Percentiles rank a stretch among this genome's conserved stretches.
Evolutionary conservation across 2,113 vertebrate genomes (phyloP).

Genomic region (Aviceda subcristata): DNA sequence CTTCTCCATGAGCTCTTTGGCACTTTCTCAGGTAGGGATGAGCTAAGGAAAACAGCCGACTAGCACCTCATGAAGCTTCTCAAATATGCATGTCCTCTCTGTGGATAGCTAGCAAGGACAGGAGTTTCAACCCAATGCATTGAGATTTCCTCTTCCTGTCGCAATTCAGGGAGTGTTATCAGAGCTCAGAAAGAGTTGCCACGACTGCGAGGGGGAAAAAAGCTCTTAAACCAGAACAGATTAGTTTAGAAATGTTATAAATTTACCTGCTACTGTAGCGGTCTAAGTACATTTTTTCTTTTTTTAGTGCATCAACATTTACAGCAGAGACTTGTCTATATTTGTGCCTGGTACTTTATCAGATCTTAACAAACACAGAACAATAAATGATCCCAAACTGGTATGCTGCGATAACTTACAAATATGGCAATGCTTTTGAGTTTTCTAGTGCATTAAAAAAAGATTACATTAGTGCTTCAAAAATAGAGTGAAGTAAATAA

Average conservation of each 20-base stretch:
- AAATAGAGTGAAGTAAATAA: slow-evolving; percentile 41
- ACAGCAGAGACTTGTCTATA: background rate
- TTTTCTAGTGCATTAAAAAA: slow-evolving; percentile 5
- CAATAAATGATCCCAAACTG: background rate
- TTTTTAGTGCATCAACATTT: background rate
- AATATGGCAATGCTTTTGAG: background rate
- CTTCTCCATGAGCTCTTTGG: background rate
- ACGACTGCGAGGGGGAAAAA: background rate
- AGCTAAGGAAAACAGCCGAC: background rate
- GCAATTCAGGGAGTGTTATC: background rate
- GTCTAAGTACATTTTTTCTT: background rate
- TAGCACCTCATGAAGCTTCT: background rate
- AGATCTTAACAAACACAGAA: background rate
- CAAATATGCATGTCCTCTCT: background rate
- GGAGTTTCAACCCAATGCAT: background rate
- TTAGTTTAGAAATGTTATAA: background rate
- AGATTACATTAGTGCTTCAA: slow-evolving; percentile 18
- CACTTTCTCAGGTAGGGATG: background rate
- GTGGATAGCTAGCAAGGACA: background rate
- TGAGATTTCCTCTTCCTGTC: background rate
- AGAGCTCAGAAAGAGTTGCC: background rate
- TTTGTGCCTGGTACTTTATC: background rate
- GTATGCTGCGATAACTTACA: background rate
- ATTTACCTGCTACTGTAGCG: background rate
- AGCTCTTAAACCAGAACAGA: background rate